phyloP scores from a whole-genome alignment of 2,888 invertebrate species.

The Andricus quercusramuli region DNA sequence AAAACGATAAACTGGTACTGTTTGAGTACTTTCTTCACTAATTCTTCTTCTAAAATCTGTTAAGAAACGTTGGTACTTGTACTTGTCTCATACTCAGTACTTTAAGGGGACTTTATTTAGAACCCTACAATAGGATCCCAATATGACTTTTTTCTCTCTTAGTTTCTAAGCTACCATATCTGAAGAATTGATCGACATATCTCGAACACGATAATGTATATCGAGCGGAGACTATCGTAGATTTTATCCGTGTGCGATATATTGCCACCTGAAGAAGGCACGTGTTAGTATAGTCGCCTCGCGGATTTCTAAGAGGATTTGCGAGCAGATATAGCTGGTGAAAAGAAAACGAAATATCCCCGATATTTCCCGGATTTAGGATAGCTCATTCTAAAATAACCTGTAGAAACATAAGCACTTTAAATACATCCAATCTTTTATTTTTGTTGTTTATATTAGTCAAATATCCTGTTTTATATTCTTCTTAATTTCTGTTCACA shows the following conservation, averaged over 20 bases:
- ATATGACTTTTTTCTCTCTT: neutral
- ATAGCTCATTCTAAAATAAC: neutral
- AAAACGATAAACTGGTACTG: too few relatives aligned
- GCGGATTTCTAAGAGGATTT: neutral
- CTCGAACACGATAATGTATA: neutral
- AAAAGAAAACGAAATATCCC: neutral
- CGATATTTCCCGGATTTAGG: neutral
- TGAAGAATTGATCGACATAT: neutral
- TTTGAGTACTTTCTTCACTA: too few relatives aligned
- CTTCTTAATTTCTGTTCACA: conserved; percentile 69
- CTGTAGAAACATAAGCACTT: neutral
- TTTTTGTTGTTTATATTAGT: neutral
- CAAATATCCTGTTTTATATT: neutral
- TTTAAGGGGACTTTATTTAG: too few relatives aligned
- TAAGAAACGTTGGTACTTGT: too few relatives aligned
- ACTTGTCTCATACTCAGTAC: too few relatives aligned
- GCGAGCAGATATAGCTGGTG: too few relatives aligned
- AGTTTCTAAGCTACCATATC: neutral
- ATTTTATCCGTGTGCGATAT: neutral
- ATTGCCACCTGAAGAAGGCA: neutral
- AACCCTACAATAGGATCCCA: too few relatives aligned
- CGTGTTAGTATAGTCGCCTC: neutral
- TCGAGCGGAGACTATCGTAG: neutral
- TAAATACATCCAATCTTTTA: too few relatives aligned
- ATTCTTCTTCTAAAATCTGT: too few relatives aligned